Percentiles rank a stretch among this genome's conserved stretches.
Evolutionary conservation across 2,113 vertebrate genomes (phyloP).

Genomic region (Taurulus bubalis): DNA sequence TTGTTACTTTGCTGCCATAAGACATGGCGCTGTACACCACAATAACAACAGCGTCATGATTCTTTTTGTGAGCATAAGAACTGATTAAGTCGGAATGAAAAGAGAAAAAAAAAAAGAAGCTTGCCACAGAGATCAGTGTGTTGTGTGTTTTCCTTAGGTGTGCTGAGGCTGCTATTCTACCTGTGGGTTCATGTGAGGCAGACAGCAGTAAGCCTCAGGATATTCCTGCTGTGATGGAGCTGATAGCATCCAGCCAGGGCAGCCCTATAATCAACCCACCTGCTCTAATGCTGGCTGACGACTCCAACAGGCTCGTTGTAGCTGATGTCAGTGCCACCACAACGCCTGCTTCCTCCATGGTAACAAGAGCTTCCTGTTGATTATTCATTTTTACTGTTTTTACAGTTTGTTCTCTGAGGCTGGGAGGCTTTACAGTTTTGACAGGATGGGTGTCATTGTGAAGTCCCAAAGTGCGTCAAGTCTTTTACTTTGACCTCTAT

Average conservation of each 20-base stretch:
- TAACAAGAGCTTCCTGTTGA: constrained; percentile 37
- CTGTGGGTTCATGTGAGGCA: constrained; percentile 26
- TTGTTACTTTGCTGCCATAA: background rate
- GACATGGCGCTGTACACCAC: background rate
- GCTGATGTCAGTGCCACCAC: background rate
- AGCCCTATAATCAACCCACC: constrained; percentile 62
- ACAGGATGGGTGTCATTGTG: constrained; percentile 7
- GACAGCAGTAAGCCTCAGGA: background rate
- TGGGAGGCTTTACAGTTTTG: background rate
- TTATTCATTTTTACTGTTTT: background rate
- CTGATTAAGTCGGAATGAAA: background rate
- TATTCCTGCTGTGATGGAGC: constrained; percentile 38
- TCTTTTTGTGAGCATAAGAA: background rate
- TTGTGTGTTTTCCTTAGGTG: constrained; percentile 53
- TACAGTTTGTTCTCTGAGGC: background rate
- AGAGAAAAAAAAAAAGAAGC: background rate
- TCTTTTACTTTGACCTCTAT: constrained; percentile 9
- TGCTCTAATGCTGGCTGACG: constrained; percentile 7
- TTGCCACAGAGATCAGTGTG: background rate
- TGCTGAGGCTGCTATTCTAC: constrained; percentile 16
- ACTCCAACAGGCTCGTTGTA: background rate
- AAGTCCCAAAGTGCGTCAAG: background rate
- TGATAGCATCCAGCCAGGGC: constrained; percentile 78
- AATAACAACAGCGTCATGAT: background rate
- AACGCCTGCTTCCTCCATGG: constrained; percentile 60